These are phyloP conservation scores for Sphinx pinastri DNA, from an alignment of 2,888 invertebrate species.

Conservation along the genomic window DNA sequence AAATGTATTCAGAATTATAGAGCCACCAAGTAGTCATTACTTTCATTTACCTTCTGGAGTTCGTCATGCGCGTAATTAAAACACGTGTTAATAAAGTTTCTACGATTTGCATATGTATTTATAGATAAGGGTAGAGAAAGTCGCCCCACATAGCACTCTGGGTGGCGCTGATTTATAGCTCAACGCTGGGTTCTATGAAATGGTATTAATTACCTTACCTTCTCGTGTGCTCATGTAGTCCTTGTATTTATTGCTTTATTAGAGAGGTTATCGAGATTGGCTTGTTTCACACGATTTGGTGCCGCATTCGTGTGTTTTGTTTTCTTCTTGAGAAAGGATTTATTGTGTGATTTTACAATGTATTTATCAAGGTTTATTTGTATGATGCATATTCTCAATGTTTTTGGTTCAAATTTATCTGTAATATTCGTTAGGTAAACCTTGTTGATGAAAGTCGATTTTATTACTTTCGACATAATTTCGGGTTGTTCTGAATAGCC, in stretches of 20 bases:
- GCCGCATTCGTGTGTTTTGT: background rate
- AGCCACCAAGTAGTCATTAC: background rate
- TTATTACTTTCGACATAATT: no score
- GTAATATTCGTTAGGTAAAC: no score
- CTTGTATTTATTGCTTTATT: slow-evolving; percentile 54
- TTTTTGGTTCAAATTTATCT: background rate
- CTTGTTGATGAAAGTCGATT: no score
- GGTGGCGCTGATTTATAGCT: slow-evolving; percentile 38
- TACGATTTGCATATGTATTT: slow-evolving; percentile 4
- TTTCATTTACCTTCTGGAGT: background rate
- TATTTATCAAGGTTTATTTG: background rate
- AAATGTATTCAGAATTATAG: no score
- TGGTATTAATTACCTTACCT: slow-evolving; percentile 42
- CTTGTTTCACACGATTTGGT: slow-evolving; percentile 21
- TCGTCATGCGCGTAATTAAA: background rate
- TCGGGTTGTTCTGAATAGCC: no score
- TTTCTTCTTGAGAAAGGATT: background rate
- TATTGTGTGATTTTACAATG: background rate
- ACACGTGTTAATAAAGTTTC: background rate
- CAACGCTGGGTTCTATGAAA: slow-evolving; percentile 36
- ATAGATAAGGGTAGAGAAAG: slow-evolving; percentile 8
- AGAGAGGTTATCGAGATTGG: slow-evolving; percentile 29
- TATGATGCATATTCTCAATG: background rate
- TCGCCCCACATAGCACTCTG: slow-evolving; percentile 25
- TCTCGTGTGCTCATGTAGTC: slow-evolving; percentile 29